These are phyloP conservation scores for Diabrotica balteata DNA, from an alignment of 2,888 invertebrate genomes.

Conservation along the genomic window DNA sequence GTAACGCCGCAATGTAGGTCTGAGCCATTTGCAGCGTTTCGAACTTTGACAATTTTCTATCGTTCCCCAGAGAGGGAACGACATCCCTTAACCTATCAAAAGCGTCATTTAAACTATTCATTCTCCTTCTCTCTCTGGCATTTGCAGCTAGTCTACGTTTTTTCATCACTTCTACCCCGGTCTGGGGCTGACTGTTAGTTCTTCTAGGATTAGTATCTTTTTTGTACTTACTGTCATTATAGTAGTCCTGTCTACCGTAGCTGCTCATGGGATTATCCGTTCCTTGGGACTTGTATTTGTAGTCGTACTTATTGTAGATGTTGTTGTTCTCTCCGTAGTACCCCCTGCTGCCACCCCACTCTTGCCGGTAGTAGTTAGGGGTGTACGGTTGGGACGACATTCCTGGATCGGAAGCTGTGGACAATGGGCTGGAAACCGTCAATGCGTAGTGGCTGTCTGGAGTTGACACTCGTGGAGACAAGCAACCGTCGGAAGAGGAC, in stretches of 20 bases:
- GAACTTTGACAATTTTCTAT: conserved; percentile 76
- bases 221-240: conserved; percentile 42
- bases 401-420: conserved; percentile 53
- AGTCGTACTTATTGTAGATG: conserved; percentile 51
- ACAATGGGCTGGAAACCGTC: conserved; percentile 52
- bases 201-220: conserved; percentile 26
- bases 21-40: conserved; percentile 83
- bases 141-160: conserved; percentile 74
- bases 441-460: conserved; percentile 55
- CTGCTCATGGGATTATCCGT: conserved; percentile 38
- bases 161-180: conserved; percentile 60
- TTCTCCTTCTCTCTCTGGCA: conserved; percentile 74
- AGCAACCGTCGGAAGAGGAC: conserved; percentile 56
- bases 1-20: conserved; percentile 74
- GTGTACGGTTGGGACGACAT: conserved; percentile 59
- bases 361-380: conserved; percentile 53
- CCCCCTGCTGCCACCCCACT: conserved; percentile 48
- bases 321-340: conserved; percentile 58
- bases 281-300: conserved; percentile 45
- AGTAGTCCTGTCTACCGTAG: conserved; percentile 46
- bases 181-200: conserved; percentile 36
- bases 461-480: conserved; percentile 54
- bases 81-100: conserved; percentile 75
- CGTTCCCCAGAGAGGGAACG: conserved; percentile 73
- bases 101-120: conserved; percentile 78